Conservation (phyloP, 2,113 vertebrate genomes). For the Eira barbara region DNA sequence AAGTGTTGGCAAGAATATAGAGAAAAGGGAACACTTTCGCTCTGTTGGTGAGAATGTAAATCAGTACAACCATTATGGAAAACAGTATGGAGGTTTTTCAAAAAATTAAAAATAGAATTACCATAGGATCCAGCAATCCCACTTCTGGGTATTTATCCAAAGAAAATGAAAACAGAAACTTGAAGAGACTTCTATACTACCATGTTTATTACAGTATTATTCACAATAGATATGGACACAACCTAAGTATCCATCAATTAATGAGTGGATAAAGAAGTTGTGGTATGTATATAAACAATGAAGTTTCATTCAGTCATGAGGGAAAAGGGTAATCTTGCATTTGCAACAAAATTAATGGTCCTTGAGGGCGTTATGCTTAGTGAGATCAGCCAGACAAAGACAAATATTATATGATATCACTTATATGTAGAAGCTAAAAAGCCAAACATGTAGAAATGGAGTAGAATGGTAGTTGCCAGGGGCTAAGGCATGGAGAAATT, state of each 20-base stretch:
- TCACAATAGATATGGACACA: neutral
- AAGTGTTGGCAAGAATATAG: neutral
- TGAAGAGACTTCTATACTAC: neutral
- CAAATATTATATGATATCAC: too few species aligned
- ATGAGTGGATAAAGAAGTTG: neutral
- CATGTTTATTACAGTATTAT: neutral
- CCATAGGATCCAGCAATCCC: too few species aligned
- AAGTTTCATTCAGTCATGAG: neutral
- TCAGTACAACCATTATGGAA: too few species aligned
- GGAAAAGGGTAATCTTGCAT: neutral
- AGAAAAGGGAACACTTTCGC: neutral
- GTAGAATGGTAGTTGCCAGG: neutral
- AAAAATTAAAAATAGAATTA: too few species aligned
- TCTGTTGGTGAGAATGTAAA: neutral
- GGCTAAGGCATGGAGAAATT: neutral
- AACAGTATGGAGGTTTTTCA: too few species aligned
- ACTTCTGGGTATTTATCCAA: neutral
- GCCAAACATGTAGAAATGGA: neutral
- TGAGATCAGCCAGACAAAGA: neutral
- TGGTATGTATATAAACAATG: neutral
- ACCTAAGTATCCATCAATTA: neutral
- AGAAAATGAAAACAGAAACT: neutral
- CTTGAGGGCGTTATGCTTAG: neutral
- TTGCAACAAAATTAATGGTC: neutral
- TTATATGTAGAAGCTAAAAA: neutral